Conservation (phyloP, 2,888 invertebrate species). For the Drosophila antonietae region DNA sequence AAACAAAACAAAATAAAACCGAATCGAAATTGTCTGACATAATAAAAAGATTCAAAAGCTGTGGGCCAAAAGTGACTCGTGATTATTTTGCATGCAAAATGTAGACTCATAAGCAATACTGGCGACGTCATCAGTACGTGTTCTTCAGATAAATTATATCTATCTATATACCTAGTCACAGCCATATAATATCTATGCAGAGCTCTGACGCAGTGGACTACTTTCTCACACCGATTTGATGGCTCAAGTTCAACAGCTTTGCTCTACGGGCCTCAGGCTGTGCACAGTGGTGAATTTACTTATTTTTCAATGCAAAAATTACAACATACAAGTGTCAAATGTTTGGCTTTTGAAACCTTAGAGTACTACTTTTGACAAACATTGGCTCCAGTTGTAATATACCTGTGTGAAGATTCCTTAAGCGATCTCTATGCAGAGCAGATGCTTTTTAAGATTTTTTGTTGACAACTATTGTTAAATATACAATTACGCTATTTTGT, state of each 20-base stretch:
- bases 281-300: slow-evolving; percentile 1
- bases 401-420: too few relatives aligned
- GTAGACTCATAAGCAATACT: slow-evolving; percentile 29
- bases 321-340: not conserved
- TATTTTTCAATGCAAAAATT: not conserved
- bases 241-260: slow-evolving; percentile 54
- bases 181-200: slow-evolving; percentile 12
- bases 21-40: slow-evolving; percentile 22
- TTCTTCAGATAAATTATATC: slow-evolving; percentile 14
- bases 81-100: slow-evolving; percentile 54
- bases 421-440: too few relatives aligned
- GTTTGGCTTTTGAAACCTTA: not conserved
- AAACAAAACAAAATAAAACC: slow-evolving; percentile 22
- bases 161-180: not conserved
- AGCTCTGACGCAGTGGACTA: slow-evolving; percentile 52
- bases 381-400: too few relatives aligned
- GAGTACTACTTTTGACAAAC: too few relatives aligned
- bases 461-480: too few relatives aligned
- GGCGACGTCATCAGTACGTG: slow-evolving; percentile 73
- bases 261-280: slow-evolving; percentile 16
- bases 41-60: slow-evolving; percentile 25
- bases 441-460: too few relatives aligned
- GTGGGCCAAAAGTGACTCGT: slow-evolving; percentile 65
- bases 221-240: slow-evolving; percentile 29
- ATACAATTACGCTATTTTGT: too few relatives aligned